Conservation (phyloP, 2,888 invertebrate species). For the Alloplasta piceator region DNA sequence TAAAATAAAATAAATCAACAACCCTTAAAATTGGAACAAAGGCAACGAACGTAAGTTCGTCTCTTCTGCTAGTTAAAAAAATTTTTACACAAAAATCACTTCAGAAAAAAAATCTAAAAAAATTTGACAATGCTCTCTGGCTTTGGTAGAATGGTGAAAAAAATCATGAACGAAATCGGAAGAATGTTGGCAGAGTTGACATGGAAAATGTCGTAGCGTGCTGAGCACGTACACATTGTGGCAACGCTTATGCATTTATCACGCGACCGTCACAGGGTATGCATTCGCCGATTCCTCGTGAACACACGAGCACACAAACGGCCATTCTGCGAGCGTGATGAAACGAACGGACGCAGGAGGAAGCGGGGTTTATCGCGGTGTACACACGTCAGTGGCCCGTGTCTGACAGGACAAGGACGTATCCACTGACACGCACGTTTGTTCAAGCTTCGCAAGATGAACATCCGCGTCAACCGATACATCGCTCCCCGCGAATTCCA, state of each 20-base stretch:
- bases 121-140: background rate
- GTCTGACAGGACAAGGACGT: slow-evolving; percentile 64
- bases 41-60: too few relatives aligned
- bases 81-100: too few relatives aligned
- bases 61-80: too few relatives aligned
- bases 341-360: slow-evolving; percentile 31
- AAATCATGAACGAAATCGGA: too few relatives aligned
- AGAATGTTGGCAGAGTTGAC: too few relatives aligned
- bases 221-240: slow-evolving; percentile 37
- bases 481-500: slow-evolving; percentile 1
- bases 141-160: too few relatives aligned
- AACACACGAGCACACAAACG: slow-evolving; percentile 5
- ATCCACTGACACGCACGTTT: slow-evolving; percentile 65
- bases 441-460: slow-evolving; percentile 61
- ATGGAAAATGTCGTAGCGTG: too few relatives aligned
- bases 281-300: slow-evolving; percentile 9
- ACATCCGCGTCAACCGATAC: slow-evolving; percentile 55
- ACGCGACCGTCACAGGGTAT: slow-evolving; percentile 55
- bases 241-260: slow-evolving; percentile 64
- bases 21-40: too few relatives aligned
- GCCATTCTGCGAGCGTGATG: background rate
- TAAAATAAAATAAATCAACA: too few relatives aligned
- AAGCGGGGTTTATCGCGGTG: slow-evolving; percentile 53
- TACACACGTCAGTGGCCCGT: slow-evolving; percentile 43
- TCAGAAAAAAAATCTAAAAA: too few relatives aligned